phyloP scores from a whole-genome alignment of 2,888 invertebrate species.

The Sminthurides aquaticus region DNA sequence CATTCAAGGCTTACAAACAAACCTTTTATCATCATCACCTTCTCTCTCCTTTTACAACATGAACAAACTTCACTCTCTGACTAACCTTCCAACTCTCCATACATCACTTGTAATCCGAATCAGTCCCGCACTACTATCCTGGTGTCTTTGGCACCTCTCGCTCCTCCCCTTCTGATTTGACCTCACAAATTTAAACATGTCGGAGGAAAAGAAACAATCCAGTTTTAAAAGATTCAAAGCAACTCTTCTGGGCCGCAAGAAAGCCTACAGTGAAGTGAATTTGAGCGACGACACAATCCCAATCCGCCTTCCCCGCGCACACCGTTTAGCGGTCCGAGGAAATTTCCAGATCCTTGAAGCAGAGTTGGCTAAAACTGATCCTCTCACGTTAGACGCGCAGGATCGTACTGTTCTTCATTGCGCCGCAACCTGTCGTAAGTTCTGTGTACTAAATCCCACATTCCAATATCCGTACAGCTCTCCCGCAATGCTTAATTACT shows the following conservation, averaged over 20 bases:
- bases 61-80: too few relatives aligned
- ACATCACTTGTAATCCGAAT: too few relatives aligned
- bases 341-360: not conserved
- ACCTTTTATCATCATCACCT: too few relatives aligned
- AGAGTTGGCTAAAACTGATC: not conserved
- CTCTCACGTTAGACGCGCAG: not conserved
- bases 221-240: not conserved
- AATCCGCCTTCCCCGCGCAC: not conserved
- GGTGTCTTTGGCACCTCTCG: too few relatives aligned
- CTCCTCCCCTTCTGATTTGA: too few relatives aligned
- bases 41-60: too few relatives aligned
- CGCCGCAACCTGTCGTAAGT: conserved; percentile 13
- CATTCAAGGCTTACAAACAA: too few relatives aligned
- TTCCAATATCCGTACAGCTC: not conserved
- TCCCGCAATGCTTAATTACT: not conserved
- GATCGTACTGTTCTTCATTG: conserved; percentile 15
- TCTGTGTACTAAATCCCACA: not conserved
- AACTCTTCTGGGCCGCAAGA: not conserved
- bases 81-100: too few relatives aligned
- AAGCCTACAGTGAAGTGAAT: not conserved
- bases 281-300: not conserved
- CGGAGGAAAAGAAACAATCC: not conserved
- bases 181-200: not conserved
- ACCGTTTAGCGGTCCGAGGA: not conserved
- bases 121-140: too few relatives aligned